Evolutionary conservation across 2,888 invertebrate genomes (phyloP).

Genomic region (Ornithoptera priamus): DNA sequence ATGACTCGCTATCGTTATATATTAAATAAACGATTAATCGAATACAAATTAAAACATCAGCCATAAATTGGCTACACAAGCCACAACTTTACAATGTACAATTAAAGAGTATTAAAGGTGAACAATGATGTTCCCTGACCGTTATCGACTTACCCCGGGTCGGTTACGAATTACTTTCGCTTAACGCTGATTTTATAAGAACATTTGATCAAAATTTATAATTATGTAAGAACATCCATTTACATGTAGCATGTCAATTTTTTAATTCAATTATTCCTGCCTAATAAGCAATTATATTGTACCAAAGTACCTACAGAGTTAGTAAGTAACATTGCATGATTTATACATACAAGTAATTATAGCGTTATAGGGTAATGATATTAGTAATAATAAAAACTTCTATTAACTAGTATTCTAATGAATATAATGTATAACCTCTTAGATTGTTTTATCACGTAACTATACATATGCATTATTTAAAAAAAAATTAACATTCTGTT

Average conservation of each 20-base stretch:
- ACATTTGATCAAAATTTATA: constrained; percentile 11
- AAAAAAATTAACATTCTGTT: not conserved
- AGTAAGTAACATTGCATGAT: constrained; percentile 61
- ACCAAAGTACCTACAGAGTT: constrained; percentile 66
- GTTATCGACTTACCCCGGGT: not conserved
- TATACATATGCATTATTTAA: not conserved
- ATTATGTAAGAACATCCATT: constrained; percentile 27
- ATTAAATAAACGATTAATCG: not conserved
- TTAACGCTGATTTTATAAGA: constrained; percentile 12
- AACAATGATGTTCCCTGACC: not conserved
- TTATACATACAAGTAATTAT: constrained; percentile 45
- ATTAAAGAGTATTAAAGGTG: not conserved
- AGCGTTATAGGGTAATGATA: constrained; percentile 27
- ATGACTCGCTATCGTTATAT: not conserved
- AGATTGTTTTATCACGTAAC: not conserved
- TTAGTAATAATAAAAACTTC: constrained; percentile 27
- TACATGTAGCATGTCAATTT: constrained; percentile 68
- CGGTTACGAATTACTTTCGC: not conserved
- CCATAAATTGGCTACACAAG: not conserved
- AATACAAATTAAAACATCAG: not conserved
- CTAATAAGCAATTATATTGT: constrained; percentile 71
- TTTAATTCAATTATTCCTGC: constrained; percentile 73
- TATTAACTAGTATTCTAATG: not conserved
- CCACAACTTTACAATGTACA: not conserved
- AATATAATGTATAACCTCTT: constrained; percentile 1